These are phyloP conservation scores for Aeoliscus strigatus DNA, from an alignment of 2,797 vertebrate genomes.

Conservation along the genomic window DNA sequence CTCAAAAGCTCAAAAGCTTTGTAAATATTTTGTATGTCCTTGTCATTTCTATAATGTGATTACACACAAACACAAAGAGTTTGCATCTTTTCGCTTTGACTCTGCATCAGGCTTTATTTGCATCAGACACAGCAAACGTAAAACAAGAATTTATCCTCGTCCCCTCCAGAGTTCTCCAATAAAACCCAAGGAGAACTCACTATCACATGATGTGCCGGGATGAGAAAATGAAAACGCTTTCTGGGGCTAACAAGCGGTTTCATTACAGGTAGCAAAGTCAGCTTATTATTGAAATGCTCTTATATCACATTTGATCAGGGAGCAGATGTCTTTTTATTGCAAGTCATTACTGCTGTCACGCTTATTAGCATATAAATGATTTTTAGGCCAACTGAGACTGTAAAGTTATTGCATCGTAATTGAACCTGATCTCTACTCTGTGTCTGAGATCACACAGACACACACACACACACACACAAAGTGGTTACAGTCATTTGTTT, in stretches of 20 bases:
- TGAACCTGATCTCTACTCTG: conserved; percentile 63
- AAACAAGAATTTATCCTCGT: conserved; percentile 1
- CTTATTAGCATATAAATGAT: conserved; percentile 79
- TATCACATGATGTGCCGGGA: conserved; percentile 5
- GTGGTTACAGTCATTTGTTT: too few relatives aligned
- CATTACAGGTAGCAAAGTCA: conserved; percentile 51
- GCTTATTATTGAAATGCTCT: conserved; percentile 57
- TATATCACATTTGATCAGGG: conserved; percentile 71
- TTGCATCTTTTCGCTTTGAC: too few relatives aligned
- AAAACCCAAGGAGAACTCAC: conserved; percentile 8
- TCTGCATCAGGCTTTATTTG: too few relatives aligned
- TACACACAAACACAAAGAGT: too few relatives aligned
- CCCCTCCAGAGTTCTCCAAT: conserved; percentile 1
- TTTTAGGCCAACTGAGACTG: conserved; percentile 60
- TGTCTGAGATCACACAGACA: conserved; percentile 48
- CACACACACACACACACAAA: not conserved
- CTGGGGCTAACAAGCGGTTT: conserved; percentile 52
- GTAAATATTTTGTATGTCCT: too few relatives aligned
- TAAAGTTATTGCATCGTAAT: conserved; percentile 65
- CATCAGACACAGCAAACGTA: too few relatives aligned
- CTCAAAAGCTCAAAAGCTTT: too few relatives aligned
- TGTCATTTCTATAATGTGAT: too few relatives aligned
- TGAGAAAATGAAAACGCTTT: conserved; percentile 17
- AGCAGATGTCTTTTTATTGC: conserved; percentile 74
- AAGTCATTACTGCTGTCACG: conserved; percentile 70